Evolutionary conservation across 1,140 invertebrate genomes (phyloP).

Genomic region (Pseudomyrmex pallidus): DNA sequence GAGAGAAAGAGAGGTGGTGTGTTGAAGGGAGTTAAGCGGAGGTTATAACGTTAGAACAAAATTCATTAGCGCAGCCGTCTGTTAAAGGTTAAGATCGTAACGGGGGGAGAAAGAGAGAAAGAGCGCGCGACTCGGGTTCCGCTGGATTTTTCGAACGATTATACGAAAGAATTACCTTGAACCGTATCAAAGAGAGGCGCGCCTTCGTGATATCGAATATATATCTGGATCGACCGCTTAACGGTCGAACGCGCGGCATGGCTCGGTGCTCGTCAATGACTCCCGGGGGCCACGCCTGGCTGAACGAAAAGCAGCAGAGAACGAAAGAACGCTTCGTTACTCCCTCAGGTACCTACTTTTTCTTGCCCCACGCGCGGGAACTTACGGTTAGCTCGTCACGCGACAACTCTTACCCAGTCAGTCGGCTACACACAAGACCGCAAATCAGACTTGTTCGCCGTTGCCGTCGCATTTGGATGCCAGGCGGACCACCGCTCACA

Average conservation of each 20-base stretch:
- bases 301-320: conserved; percentile 58
- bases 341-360: conserved; percentile 66
- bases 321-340: conserved; percentile 73
- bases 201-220: conserved; percentile 71
- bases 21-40: background rate
- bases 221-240: conserved; percentile 75
- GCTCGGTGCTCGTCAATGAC: conserved; percentile 75
- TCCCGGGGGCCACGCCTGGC: conserved; percentile 59
- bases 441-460: conserved; percentile 43
- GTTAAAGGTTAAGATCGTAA: conserved; percentile 58
- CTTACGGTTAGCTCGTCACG: conserved; percentile 36
- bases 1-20: background rate
- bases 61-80: conserved; percentile 15
- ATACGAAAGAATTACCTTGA: conserved; percentile 67
- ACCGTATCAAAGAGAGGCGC: conserved; percentile 61
- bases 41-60: conserved; percentile 13
- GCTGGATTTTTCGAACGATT: conserved; percentile 53
- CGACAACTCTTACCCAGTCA: conserved; percentile 27
- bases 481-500: background rate
- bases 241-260: conserved; percentile 78
- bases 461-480: conserved; percentile 19
- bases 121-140: background rate
- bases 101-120: background rate
- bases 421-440: conserved; percentile 31
- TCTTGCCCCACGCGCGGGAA: conserved; percentile 29